Evolutionary conservation across 2,113 vertebrate species (phyloP), one percentile per base, ranked within the genome.

Genomic region (Callorhinus ursinus): DNA sequence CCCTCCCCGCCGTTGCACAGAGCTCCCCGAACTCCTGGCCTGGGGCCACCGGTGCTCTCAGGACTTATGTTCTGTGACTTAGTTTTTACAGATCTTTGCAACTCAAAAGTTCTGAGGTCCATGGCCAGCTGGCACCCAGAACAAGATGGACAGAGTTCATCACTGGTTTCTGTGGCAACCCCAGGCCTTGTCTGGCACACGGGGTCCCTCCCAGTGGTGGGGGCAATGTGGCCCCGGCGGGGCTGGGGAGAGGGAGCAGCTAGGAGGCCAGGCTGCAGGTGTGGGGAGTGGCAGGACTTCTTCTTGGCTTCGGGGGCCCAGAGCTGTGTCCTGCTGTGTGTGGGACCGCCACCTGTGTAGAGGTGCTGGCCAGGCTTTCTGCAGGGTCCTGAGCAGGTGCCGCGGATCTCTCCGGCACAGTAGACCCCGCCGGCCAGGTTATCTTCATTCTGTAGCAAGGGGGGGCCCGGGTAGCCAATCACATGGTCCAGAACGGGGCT

Each of bases 251-350:
- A 31, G 39, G 71, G 36, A 7, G 26, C 1, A 22, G 22, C 63
- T 5, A n/a, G 31, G 88, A 51, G 63, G 61, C 36, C 28, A 13
- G 31, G n/a, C 24, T 28, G 46, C 84, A 19, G 55, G 53, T 15
- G 5, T 12, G 12, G 42, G 19, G 46, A 39, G n/a, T 3, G 83
- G 61, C 22, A 5, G 9, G 49, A n/a, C 65, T 13, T 24, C 9
- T 8, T 33, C 22, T 33, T 13, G 15, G 5, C 14, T 12, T 14
- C 39, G 86, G 28, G 26, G 8, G 53, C 39, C 28, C 26, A 4
- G 39, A 11, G 5, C 57, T 9, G 1, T 2, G 6, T 49, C 33
- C 1, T 21, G 0, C 33, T 2, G 4, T 26, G 6, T 21, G 33
- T 16, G 88, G 74, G 15, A 4, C 11, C 5, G 3, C 4, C 31